A percentile compares a stretch with the other conserved stretches of the same genome.
Conservation (phyloP, 2,113 vertebrate species). For the Argyrosomus japonicus region DNA sequence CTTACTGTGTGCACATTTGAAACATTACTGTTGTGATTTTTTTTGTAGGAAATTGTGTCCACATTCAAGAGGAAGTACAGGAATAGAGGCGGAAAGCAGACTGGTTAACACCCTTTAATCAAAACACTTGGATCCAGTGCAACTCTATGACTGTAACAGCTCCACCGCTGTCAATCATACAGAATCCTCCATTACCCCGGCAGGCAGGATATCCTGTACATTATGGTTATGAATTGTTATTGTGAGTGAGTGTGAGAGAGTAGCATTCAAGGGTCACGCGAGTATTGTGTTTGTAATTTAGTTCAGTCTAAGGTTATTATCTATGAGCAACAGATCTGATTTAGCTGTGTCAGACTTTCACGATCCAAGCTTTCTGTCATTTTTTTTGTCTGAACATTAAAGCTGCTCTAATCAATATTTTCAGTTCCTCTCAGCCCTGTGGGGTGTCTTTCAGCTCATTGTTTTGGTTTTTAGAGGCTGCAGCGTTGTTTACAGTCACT, state of each 20-base stretch:
- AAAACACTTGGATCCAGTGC: slow-evolving; percentile 51
- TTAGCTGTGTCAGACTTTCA: slow-evolving; percentile 3
- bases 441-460: background rate
- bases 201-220: slow-evolving; percentile 68
- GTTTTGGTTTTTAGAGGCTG: background rate
- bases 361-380: background rate
- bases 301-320: slow-evolving; percentile 2
- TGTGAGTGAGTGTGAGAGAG: slow-evolving; percentile 35
- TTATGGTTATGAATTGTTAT: slow-evolving; percentile 40
- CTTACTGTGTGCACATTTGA: background rate
- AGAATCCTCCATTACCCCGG: slow-evolving; percentile 37
- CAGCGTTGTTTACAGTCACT: too few relatives aligned
- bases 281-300: slow-evolving; percentile 16
- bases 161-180: slow-evolving; percentile 50
- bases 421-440: background rate
- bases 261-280: slow-evolving; percentile 1
- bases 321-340: background rate
- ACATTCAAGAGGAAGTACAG: slow-evolving; percentile 62
- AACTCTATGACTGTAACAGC: background rate
- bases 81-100: slow-evolving; percentile 71
- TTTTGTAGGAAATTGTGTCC: slow-evolving; percentile 33
- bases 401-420: slow-evolving; percentile 1
- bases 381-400: slow-evolving; percentile 1
- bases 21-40: slow-evolving; percentile 15
- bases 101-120: slow-evolving; percentile 72